Conservation (phyloP, 1,140 invertebrate genomes). For the Parapsyche elsis region DNA sequence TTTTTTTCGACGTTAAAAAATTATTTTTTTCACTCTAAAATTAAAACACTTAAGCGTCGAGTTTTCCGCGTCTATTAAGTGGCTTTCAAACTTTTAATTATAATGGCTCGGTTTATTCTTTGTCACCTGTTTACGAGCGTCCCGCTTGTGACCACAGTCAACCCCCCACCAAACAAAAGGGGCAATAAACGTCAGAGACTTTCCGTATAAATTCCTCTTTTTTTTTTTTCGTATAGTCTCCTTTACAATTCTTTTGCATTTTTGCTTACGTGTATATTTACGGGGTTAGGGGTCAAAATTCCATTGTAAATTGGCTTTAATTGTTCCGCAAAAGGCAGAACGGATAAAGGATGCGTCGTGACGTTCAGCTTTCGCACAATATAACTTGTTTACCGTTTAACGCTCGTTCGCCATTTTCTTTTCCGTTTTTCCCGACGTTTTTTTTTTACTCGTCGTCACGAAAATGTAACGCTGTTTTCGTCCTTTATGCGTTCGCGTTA, state of each 20-base stretch:
- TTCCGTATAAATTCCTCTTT: constrained; percentile 8
- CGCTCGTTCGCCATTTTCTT: constrained; percentile 36
- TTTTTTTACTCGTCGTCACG: background rate
- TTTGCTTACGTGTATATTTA: too few species aligned
- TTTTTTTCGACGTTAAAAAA: too few species aligned
- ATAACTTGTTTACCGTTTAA: constrained; percentile 45
- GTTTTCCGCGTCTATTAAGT: background rate
- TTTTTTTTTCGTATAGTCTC: background rate
- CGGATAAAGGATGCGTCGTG: constrained; percentile 29
- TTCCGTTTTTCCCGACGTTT: background rate
- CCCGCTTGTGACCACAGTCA: background rate
- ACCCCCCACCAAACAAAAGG: background rate
- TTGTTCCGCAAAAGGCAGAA: constrained; percentile 32
- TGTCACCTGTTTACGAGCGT: constrained; percentile 34
- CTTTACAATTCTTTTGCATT: background rate
- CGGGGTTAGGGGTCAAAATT: background rate
- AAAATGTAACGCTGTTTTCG: constrained; percentile 14
- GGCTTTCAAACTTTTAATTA: constrained; percentile 46
- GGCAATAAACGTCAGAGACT: constrained; percentile 1
- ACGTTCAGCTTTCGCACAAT: constrained; percentile 42
- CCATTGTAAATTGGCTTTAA: constrained; percentile 37
- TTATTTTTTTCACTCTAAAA: too few species aligned
- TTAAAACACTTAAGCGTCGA: too few species aligned
- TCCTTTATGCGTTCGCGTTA: background rate
- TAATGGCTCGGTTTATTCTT: constrained; percentile 47